Evolutionary conservation across 2,888 invertebrate genomes (phyloP), one percentile per base, ranked within the genome.

Genomic region (Crepidodera aurea): DNA sequence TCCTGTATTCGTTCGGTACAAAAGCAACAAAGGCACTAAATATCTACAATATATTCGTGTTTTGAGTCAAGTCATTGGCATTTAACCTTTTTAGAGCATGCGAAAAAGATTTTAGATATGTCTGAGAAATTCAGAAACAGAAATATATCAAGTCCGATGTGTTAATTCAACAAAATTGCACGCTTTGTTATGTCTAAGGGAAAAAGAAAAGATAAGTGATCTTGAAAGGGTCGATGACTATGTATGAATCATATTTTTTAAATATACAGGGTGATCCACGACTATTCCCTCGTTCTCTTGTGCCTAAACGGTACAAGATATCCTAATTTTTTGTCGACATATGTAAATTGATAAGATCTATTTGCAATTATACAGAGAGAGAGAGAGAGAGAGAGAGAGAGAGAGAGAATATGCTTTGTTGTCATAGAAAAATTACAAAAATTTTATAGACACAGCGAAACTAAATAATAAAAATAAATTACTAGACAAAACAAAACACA

Each of bases 41-140:
- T 27, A n/a, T n/a, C n/a, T n/a, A 32, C 10, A 44, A 44, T 51
- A 32, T 34, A 18, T 27, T 42, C 58, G 42, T 34, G 42, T 4
- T 19, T 8, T 51, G 5, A 37, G 25, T 15, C 13, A 12, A 59
- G 58, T 59, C 51, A 59, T 51, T 51, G 51, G 12, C 58, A 32
- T 44, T 42, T 51, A 37, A 58, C 58, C 58, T 58, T 58, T 58
- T 32, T 7, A 37, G 32, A 8, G 12, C 15, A n/a, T 32, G 32
- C n/a, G 10, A 50, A 18, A 50, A 50, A 51, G 37, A 51, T 51
- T 22, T 22, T 19, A 19, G 44, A 44, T 44, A 44, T 7, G 44
- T 44, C 44, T 19, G 7, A 37, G 2, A 37, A 37, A 10, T 12
- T 44, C 1, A 34, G 12, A 19, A 12, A 13, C 19, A 5, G n/a